Conservation (phyloP, 2,797 vertebrate genomes). For the Labroides dimidiatus region DNA sequence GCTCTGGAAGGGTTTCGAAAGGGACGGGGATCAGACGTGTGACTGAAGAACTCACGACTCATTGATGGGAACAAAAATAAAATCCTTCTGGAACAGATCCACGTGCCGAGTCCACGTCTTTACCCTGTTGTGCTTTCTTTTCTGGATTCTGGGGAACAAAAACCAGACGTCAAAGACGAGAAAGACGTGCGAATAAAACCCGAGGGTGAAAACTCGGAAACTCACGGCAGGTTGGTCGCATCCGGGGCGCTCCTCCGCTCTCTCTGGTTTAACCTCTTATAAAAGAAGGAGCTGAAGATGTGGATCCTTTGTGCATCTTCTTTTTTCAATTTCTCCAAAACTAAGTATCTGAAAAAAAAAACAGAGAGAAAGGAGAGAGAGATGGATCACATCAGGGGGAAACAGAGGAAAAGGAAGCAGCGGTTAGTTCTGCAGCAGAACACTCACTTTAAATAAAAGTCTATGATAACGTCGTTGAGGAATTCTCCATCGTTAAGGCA, state of each 20-base stretch:
- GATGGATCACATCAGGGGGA: neutral
- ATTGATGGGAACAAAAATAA: constrained; percentile 98
- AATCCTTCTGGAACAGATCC: constrained; percentile 98
- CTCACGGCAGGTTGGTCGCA: constrained; percentile 92
- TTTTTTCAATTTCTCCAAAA: constrained; percentile 94
- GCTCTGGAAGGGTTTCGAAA: rapidly evolving
- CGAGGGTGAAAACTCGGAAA: constrained; percentile 10
- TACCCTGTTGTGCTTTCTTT: constrained; percentile 94
- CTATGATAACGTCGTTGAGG: constrained; percentile 98
- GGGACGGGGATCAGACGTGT: too few relatives aligned
- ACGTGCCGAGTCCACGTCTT: constrained; percentile 99
- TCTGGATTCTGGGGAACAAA: constrained; percentile 88
- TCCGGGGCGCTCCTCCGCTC: constrained; percentile 90
- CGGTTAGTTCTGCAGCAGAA: too few relatives aligned
- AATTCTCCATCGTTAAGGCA: constrained; percentile 98
- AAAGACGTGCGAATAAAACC: neutral
- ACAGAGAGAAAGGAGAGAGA: constrained; percentile 12
- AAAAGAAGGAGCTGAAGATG: constrained; percentile 98
- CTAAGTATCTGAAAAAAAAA: constrained; percentile 94
- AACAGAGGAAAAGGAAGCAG: neutral
- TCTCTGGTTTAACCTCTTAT: constrained; percentile 97
- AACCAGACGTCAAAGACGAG: rapidly evolving
- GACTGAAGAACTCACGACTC: constrained; percentile 90
- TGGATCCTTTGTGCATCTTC: constrained; percentile 95
- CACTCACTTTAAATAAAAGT: constrained; percentile 99